Conservation (phyloP, 2,113 vertebrate species). For the Empidonax alnorum region DNA sequence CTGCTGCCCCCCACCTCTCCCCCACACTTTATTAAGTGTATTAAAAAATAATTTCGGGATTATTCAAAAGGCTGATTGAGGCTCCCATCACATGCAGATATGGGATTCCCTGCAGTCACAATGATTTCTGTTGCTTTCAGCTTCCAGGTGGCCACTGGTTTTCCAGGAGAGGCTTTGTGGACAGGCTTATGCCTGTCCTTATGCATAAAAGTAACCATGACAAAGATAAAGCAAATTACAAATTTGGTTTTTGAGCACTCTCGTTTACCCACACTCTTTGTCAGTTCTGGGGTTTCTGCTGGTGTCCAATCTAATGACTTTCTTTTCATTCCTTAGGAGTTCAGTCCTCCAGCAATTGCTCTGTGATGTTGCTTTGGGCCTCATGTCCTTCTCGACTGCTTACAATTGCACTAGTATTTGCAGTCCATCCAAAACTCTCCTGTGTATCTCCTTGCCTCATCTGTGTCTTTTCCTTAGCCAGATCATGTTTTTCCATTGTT, state of each 20-base stretch:
- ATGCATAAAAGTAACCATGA: not conserved
- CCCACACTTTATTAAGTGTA: not conserved
- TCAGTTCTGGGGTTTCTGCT: not conserved
- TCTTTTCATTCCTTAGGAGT: not conserved
- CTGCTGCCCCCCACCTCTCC: rapidly evolving
- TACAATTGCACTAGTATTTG: not conserved
- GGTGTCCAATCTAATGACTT: not conserved
- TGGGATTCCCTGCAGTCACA: not conserved
- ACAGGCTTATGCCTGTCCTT: not conserved
- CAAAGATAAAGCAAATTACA: not conserved
- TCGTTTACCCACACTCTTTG: not conserved
- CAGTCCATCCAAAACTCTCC: not conserved
- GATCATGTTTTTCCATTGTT: not conserved
- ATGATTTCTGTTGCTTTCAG: not conserved
- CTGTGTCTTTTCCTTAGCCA: not conserved
- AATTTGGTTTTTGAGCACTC: not conserved
- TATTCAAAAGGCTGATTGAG: not conserved
- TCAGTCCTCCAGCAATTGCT: not conserved
- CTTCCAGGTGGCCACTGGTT: not conserved
- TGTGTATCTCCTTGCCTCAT: not conserved
- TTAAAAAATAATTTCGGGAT: not conserved
- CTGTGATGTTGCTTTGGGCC: not conserved
- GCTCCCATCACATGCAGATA: not conserved
- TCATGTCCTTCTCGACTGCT: not conserved
- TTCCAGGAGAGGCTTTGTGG: not conserved